These are phyloP conservation scores for Lordiphosa fenestrarum DNA, from an alignment of 2,888 invertebrate genomes.

Conservation along the genomic window DNA sequence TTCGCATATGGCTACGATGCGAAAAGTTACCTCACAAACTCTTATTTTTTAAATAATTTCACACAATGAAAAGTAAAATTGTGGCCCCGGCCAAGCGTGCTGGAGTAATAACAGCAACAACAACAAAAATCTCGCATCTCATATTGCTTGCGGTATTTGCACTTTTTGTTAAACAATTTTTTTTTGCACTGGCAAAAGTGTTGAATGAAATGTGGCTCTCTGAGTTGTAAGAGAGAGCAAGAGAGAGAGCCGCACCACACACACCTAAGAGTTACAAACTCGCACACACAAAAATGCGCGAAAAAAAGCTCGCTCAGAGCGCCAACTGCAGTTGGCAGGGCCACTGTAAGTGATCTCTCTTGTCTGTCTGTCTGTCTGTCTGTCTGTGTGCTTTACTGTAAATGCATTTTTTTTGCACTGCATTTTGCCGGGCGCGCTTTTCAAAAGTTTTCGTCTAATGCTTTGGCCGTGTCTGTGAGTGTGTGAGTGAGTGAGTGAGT, in stretches of 20 bases:
- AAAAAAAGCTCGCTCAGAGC: conserved; percentile 17
- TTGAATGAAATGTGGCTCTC: conserved; percentile 10
- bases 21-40: conserved; percentile 51
- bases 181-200: conserved; percentile 3
- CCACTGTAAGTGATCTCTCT: conserved; percentile 59
- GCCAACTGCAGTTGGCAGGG: conserved; percentile 14
- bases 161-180: conserved; percentile 64
- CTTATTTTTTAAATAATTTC: conserved; percentile 60
- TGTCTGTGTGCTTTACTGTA: conserved; percentile 63
- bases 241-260: conserved; percentile 8
- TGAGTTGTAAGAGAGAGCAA: conserved; percentile 12
- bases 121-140: conserved; percentile 28
- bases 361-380: conserved; percentile 27
- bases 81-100: conserved; percentile 34
- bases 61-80: conserved; percentile 65
- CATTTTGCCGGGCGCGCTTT: conserved; percentile 70
- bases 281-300: neutral
- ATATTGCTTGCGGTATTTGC: conserved; percentile 61
- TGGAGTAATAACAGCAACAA: conserved; percentile 30
- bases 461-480: conserved; percentile 8
- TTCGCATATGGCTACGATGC: conserved; percentile 15
- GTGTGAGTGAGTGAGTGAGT: conserved; percentile 8
- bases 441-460: conserved; percentile 54
- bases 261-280: conserved; percentile 2
- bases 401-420: conserved; percentile 55